Conservation (phyloP, 1,140 invertebrate species). For the Trypoxylus dichotomus region DNA sequence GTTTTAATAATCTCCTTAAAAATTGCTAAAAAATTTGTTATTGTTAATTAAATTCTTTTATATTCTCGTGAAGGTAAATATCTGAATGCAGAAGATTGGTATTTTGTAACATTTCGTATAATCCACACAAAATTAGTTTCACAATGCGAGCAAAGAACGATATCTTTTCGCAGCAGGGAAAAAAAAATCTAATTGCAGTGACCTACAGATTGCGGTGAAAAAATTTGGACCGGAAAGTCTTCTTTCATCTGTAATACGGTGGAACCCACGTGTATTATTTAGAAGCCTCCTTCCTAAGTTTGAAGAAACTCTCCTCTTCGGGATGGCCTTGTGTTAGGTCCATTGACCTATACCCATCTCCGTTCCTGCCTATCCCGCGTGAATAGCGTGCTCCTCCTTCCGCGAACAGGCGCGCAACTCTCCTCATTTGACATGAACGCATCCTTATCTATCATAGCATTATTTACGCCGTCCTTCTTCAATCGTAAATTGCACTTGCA, state of each 20-base stretch:
- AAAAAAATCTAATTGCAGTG: too few species aligned
- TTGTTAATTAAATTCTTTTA: too few species aligned
- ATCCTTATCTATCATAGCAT: slow-evolving; percentile 27
- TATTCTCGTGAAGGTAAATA: too few species aligned
- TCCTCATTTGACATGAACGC: background rate
- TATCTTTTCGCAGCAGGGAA: too few species aligned
- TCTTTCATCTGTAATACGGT: background rate
- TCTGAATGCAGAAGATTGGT: too few species aligned
- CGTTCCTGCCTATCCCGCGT: background rate
- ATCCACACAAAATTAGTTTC: too few species aligned
- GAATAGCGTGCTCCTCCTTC: background rate
- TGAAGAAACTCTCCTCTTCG: slow-evolving; percentile 18
- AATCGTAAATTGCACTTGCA: slow-evolving; percentile 27
- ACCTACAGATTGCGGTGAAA: background rate
- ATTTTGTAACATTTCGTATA: too few species aligned
- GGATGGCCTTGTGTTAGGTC: slow-evolving; percentile 34
- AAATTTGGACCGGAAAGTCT: background rate
- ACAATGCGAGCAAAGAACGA: too few species aligned
- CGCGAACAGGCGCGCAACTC: background rate
- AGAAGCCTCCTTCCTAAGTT: slow-evolving; percentile 1
- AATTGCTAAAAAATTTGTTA: too few species aligned
- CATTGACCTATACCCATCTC: slow-evolving; percentile 33
- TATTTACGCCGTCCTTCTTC: slow-evolving; percentile 21
- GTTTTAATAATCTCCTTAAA: too few species aligned
- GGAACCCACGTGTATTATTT: slow-evolving; percentile 12